phyloP scores from a whole-genome alignment of 2,797 vertebrate genomes.

The Pipistrellus pygmaeus region DNA sequence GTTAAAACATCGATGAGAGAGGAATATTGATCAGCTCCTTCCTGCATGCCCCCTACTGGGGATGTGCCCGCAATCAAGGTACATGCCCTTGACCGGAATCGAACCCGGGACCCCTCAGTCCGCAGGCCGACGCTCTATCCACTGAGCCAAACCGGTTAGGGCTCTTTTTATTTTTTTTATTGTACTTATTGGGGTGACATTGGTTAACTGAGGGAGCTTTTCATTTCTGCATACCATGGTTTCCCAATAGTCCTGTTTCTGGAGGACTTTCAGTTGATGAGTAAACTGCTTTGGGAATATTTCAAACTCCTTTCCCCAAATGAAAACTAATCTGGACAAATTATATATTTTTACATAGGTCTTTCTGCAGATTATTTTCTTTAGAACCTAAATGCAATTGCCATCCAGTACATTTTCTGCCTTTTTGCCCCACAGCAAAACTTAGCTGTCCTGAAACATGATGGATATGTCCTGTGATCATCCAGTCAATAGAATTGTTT shows the following conservation, averaged over 20 bases:
- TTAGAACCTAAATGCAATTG: conserved; percentile 72
- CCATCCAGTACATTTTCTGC: conserved; percentile 52
- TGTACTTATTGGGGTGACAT: not conserved
- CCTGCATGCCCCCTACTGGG: too few relatives aligned
- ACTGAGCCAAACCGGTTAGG: too few relatives aligned
- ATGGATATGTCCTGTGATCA: conserved; percentile 60
- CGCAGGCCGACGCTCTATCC: too few relatives aligned
- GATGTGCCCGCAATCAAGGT: too few relatives aligned
- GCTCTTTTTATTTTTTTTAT: not conserved
- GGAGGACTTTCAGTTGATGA: conserved; percentile 70
- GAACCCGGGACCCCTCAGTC: too few relatives aligned
- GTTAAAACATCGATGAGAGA: too few relatives aligned
- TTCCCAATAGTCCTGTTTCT: conserved; percentile 79
- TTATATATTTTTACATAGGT: conserved; percentile 55
- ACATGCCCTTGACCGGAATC: too few relatives aligned
- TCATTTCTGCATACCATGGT: conserved; percentile 78
- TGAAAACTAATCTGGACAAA: conserved; percentile 77
- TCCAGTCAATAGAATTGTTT: not conserved
- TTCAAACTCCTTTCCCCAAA: conserved; percentile 68
- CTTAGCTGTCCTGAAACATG: conserved; percentile 64
- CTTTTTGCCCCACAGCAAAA: conserved; percentile 66
- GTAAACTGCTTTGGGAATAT: conserved; percentile 77
- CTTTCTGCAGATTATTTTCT: conserved; percentile 78
- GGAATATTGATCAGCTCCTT: too few relatives aligned
- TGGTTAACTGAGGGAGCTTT: conserved; percentile 79